phyloP scores from a whole-genome alignment of 2,888 invertebrate species.

The Shargacucullia verbasci region DNA sequence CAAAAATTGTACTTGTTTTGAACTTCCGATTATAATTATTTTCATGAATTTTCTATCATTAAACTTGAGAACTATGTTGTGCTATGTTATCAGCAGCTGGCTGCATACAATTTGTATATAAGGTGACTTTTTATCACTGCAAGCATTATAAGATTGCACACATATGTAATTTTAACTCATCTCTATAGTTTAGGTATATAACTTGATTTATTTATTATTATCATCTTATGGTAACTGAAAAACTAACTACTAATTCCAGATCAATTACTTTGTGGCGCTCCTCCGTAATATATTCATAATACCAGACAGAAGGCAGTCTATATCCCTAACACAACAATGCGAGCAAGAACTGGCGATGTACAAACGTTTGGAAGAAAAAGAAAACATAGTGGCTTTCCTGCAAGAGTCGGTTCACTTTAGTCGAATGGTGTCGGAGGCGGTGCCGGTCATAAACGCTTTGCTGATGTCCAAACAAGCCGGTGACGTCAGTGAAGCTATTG shows the following conservation, averaged over 20 bases:
- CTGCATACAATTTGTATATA: no score
- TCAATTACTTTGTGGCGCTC: constrained; percentile 82
- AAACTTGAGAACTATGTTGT: no score
- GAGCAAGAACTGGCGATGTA: constrained; percentile 82
- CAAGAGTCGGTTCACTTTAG: constrained; percentile 90
- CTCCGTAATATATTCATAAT: constrained; percentile 81
- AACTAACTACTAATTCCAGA: constrained; percentile 64
- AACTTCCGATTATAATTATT: no score
- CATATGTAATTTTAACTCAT: no score
- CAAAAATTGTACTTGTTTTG: no score
- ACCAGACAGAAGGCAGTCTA: constrained; percentile 73
- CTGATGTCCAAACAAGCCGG: constrained; percentile 92
- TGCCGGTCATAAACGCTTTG: constrained; percentile 91
- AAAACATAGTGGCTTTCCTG: constrained; percentile 92
- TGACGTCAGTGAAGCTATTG: constrained; percentile 96
- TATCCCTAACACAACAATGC: constrained; percentile 76
- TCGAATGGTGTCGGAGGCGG: constrained; percentile 79
- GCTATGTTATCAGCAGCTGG: no score
- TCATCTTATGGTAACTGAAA: background rate
- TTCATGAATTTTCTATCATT: no score
- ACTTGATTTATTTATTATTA: no score
- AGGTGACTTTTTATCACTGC: no score
- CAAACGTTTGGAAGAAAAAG: constrained; percentile 89
- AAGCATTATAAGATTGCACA: no score
- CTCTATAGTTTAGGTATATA: no score